Percentiles rank a stretch among this genome's conserved stretches.
Evolutionary conservation across 1,140 invertebrate species (phyloP).

Genomic region (Penaeus indicus): DNA sequence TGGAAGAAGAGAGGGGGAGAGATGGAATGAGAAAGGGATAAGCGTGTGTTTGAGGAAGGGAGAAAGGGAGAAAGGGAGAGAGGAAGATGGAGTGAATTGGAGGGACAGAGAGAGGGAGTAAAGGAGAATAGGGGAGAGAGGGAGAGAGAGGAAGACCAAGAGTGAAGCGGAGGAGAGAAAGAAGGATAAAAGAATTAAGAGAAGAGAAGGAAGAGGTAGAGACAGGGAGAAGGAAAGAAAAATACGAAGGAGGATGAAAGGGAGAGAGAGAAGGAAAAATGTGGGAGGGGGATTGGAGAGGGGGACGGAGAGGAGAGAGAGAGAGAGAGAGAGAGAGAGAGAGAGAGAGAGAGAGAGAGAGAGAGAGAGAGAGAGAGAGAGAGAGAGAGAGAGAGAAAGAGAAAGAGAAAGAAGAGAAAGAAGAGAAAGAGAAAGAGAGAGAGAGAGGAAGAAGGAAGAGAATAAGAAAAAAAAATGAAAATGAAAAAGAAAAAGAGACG

Average conservation of each 20-base stretch:
- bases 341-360: not conserved
- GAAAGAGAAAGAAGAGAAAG: not conserved
- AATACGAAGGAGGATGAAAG: not conserved
- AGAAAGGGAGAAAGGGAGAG: not conserved
- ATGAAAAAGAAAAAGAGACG: not conserved
- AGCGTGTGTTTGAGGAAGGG: too few relatives aligned
- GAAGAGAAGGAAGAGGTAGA: not conserved
- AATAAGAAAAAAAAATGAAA: not conserved
- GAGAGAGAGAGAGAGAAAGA: not conserved
- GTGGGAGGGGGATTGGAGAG: not conserved
- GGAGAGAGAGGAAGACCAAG: slow-evolving; percentile 26
- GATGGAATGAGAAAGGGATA: too few relatives aligned
- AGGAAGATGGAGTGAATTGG: not conserved
- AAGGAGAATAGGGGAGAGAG: slow-evolving; percentile 7
- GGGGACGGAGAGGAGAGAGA: not conserved
- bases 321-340: not conserved
- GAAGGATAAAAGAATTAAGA: not conserved
- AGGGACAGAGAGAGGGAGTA: slow-evolving; percentile 10
- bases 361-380: slow-evolving; percentile 1
- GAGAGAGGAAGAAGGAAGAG: not conserved
- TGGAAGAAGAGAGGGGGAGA: too few relatives aligned
- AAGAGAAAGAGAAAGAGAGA: not conserved
- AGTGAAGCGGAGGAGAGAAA: not conserved
- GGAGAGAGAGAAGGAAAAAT: slow-evolving; percentile 23
- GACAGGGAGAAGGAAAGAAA: not conserved